Conservation (phyloP, 2,888 invertebrate genomes). For the Nomada ruficornis region DNA sequence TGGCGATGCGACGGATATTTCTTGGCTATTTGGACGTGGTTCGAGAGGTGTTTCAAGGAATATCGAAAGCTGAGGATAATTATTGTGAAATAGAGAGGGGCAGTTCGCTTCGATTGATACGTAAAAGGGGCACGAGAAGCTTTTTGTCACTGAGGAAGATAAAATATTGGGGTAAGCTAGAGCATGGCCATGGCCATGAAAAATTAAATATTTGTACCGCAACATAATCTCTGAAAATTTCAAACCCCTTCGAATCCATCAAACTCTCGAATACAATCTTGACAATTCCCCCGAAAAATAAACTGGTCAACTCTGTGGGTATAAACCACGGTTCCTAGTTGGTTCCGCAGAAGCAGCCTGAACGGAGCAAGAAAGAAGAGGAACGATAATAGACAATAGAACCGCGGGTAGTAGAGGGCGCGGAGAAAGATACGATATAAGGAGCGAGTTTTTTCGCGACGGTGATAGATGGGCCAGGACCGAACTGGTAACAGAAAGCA, state of each 20-base stretch:
- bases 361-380: constrained; percentile 34
- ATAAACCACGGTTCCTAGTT: constrained; percentile 8
- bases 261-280: not conserved
- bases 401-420: constrained; percentile 33
- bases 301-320: not conserved
- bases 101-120: not conserved
- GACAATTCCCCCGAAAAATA: constrained; percentile 6
- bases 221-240: no score
- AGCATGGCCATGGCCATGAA: no score
- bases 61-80: not conserved
- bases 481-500: constrained; percentile 71
- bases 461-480: constrained; percentile 72
- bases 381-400: constrained; percentile 55
- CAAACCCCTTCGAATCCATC: not conserved
- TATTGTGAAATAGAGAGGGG: not conserved
- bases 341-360: no score
- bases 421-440: constrained; percentile 62
- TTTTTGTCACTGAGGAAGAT: no score
- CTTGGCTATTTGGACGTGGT: not conserved
- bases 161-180: no score
- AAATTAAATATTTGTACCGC: no score
- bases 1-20: constrained; percentile 20
- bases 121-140: not conserved
- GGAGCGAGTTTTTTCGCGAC: constrained; percentile 64
- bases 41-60: not conserved